phyloP scores from a whole-genome alignment of 2,888 invertebrate genomes.

The Hypercompe scribonia region DNA sequence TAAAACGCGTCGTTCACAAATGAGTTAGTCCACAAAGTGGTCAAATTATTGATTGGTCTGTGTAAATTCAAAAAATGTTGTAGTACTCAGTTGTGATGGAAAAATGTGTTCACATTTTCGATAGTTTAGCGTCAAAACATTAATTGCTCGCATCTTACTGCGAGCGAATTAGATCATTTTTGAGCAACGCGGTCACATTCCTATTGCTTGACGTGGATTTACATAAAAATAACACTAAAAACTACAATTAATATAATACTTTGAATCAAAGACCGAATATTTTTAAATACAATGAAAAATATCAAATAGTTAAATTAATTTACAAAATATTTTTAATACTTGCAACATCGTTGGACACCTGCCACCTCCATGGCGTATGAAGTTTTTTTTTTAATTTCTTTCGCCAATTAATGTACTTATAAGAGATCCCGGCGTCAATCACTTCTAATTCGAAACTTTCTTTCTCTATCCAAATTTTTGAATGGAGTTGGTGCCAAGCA shows the following conservation, averaged over 20 bases:
- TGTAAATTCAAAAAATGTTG: background rate
- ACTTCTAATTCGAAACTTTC: background rate
- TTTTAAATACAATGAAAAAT: background rate
- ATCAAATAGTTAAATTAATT: background rate
- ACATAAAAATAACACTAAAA: background rate
- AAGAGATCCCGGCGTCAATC: background rate
- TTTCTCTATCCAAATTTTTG: background rate
- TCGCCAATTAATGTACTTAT: background rate
- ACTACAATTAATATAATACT: background rate
- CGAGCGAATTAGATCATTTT: background rate
- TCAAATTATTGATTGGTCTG: background rate
- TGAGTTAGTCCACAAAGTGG: background rate
- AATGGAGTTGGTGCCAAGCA: too few relatives aligned
- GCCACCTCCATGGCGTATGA: background rate
- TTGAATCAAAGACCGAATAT: background rate
- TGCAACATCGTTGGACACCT: background rate
- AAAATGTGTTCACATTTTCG: background rate
- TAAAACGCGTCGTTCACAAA: background rate
- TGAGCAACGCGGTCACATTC: background rate
- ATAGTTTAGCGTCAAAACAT: background rate
- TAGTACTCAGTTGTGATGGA: background rate
- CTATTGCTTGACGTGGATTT: too few relatives aligned
- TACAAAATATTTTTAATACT: background rate
- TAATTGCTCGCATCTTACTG: background rate
- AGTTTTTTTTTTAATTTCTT: background rate